Conservation (phyloP, 2,113 vertebrate genomes). For the Alces alces region DNA sequence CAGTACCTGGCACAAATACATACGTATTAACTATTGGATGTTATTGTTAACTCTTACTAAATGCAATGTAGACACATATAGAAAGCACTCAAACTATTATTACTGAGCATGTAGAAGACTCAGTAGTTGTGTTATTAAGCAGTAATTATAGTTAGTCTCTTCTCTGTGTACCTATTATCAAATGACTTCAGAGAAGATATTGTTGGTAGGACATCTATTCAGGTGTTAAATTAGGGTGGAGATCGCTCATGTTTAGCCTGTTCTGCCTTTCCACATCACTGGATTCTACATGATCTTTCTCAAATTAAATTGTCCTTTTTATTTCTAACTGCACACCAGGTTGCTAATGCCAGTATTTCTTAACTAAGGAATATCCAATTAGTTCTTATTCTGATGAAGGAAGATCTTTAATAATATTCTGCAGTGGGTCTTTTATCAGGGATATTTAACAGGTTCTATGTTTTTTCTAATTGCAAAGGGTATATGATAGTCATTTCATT, state of each 20-base stretch:
- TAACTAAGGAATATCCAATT: not conserved
- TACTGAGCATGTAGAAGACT: not conserved
- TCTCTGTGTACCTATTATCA: not conserved
- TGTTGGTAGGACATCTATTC: not conserved
- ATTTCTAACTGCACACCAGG: not conserved
- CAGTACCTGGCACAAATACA: not conserved
- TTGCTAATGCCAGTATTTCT: not conserved
- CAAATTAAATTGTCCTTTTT: slow-evolving; percentile 23
- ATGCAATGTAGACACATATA: not conserved
- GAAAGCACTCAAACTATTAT: not conserved
- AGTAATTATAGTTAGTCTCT: not conserved
- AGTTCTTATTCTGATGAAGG: not conserved
- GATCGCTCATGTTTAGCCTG: not conserved
- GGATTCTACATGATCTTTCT: not conserved
- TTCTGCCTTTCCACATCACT: not conserved
- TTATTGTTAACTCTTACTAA: slow-evolving; percentile 21
- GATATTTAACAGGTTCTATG: not conserved
- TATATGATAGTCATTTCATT: not conserved
- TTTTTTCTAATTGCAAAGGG: not conserved
- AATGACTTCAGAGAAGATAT: not conserved
- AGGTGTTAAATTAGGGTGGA: not conserved
- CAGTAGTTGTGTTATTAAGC: not conserved
- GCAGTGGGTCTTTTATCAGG: not conserved
- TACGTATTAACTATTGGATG: not conserved
- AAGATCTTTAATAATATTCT: not conserved